phyloP scores from a whole-genome alignment of 2,797 vertebrate genomes.

The Pyrocephalus nanus region DNA sequence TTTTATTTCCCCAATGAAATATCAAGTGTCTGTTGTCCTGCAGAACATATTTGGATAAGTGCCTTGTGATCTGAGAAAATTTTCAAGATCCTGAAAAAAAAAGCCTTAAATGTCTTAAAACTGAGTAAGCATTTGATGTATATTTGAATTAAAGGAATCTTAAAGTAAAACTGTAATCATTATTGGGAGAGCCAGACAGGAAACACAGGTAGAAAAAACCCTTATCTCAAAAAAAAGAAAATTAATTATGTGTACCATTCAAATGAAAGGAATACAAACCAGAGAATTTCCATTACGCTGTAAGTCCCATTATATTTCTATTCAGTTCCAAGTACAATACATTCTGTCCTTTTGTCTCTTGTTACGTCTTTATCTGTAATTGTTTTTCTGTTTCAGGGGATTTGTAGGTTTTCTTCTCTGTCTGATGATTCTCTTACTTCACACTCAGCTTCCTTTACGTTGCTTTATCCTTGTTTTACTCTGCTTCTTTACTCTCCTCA shows the following conservation, averaged over 20 bases:
- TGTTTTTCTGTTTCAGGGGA: not conserved
- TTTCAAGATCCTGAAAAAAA: not conserved
- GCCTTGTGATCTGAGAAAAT: not conserved
- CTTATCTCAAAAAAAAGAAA: not conserved
- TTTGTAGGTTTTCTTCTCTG: not conserved
- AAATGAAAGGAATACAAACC: not conserved
- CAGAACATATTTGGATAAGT: not conserved
- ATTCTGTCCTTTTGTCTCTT: conserved; percentile 10
- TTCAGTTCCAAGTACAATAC: not conserved
- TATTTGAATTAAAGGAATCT: not conserved
- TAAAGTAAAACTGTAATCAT: not conserved
- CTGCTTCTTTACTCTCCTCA: not conserved
- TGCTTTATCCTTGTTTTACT: not conserved
- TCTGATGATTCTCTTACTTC: not conserved
- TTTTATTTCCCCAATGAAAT: not conserved
- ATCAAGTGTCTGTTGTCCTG: not conserved
- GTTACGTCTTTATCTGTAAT: not conserved
- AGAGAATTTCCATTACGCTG: not conserved
- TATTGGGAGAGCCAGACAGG: not conserved
- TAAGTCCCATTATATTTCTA: not conserved
- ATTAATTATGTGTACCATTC: not conserved
- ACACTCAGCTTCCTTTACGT: not conserved
- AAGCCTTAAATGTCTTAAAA: not conserved
- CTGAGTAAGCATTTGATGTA: not conserved
- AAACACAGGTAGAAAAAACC: not conserved